Evolutionary conservation across 2,113 vertebrate genomes (phyloP).

Genomic region (Bothrops jararaca): DNA sequence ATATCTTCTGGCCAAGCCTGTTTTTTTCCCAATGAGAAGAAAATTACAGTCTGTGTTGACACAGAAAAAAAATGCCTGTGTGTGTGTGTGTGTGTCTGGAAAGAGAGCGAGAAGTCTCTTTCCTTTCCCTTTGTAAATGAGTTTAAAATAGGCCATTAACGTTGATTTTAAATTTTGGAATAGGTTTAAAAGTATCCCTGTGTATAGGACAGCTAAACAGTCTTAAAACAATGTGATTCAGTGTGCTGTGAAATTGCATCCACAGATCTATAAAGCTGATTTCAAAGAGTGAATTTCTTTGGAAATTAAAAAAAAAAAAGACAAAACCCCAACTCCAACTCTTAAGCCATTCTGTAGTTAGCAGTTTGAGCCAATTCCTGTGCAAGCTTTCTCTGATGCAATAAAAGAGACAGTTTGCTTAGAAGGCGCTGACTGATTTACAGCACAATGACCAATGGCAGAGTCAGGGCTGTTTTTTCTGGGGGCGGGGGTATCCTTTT

Average conservation of each 20-base stretch:
- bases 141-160: constrained; percentile 5
- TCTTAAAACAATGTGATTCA: neutral
- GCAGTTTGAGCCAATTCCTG: constrained; percentile 48
- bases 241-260: constrained; percentile 40
- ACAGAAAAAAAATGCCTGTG: fast-evolving
- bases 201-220: constrained; percentile 4
- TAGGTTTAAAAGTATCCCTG: neutral
- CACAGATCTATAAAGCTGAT: neutral
- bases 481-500: neutral
- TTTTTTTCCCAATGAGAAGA: neutral
- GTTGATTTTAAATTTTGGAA: fast-evolving
- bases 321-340: neutral
- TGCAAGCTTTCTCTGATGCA: constrained; percentile 56
- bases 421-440: constrained; percentile 69
- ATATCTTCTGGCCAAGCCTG: neutral
- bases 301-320: constrained; percentile 29
- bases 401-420: constrained; percentile 77
- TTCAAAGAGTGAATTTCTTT: constrained; percentile 41
- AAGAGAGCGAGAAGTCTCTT: fast-evolving
- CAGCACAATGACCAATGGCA: constrained; percentile 70
- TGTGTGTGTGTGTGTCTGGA: neutral
- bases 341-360: constrained; percentile 49
- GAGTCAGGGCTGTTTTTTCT: constrained; percentile 32
- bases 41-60: neutral
- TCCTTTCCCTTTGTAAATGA: neutral